Evolutionary conservation across 2,888 invertebrate genomes (phyloP), one percentile per base, ranked within the genome.

Genomic region (Drosophila affinis): DNA sequence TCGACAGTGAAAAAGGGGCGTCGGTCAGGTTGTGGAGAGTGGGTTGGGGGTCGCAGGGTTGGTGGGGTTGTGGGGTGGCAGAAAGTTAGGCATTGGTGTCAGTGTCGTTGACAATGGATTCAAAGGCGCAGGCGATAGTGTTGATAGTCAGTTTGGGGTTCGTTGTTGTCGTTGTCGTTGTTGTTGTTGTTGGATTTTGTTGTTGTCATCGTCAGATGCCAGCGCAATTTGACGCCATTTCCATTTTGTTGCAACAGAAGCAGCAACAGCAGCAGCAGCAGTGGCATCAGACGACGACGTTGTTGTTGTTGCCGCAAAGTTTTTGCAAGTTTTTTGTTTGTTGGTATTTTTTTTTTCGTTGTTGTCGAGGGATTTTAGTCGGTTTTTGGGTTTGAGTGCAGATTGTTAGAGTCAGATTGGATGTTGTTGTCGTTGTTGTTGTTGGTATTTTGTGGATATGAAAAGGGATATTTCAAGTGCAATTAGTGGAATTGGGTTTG

Each of bases 191-290:
- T 72, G 70, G 27, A 62, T 58, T 52, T 74, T 63, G 68, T 67
- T 63, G 78, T 78, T 80, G 74, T 72, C 76, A 80, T 87, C 87
- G 89, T 89, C 89, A 86, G 88, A 89, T 90, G 89, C 89, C 90
- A 90, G 84, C 80, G 85, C 88, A 90, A 90, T 91, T 90, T 89
- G 87, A 83, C 85, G 90, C 88, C 90, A 89, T 88, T 90, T 88
- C 80, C 88, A 89, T 89, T 88, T 82, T 53, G 62, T 63, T 62
- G 54, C 18, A 49, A 51, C 55, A 68, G 64, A 46, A 60, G 27
- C 62, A 62, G 56, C 59, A 62, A 72, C 24, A 24, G 24, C 59
- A 62, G 76, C 24, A 24, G 24, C 24, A 24, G 24, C 24, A 24
- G 24, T 62, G 53, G 75, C 60, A 62, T n/a, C 39, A 39, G n/a